These are phyloP conservation scores for Neelides folsomi DNA, from an alignment of 2,888 invertebrate species.

Conservation along the genomic window DNA sequence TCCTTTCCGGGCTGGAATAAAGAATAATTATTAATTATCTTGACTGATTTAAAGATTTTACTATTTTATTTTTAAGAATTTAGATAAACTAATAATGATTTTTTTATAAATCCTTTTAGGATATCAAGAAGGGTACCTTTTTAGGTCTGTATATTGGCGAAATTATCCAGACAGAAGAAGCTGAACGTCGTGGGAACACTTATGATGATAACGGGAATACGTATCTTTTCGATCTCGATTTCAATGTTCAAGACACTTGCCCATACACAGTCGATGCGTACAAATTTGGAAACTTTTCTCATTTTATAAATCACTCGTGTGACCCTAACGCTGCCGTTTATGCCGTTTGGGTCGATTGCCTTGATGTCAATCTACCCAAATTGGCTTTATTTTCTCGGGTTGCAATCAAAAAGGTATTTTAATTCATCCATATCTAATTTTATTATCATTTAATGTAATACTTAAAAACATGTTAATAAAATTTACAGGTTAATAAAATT, in stretches of 20 bases:
- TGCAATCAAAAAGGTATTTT: slow-evolving; percentile 50
- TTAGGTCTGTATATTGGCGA: slow-evolving; percentile 90
- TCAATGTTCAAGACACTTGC: slow-evolving; percentile 49
- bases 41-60: no score
- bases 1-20: no score
- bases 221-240: slow-evolving; percentile 89
- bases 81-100: no score
- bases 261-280: slow-evolving; percentile 85
- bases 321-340: slow-evolving; percentile 84
- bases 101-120: no score
- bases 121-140: slow-evolving; percentile 64
- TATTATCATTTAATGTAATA: no score
- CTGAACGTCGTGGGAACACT: slow-evolving; percentile 67
- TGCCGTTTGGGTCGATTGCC: slow-evolving; percentile 81
- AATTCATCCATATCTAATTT: no score
- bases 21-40: no score
- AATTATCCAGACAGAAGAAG: slow-evolving; percentile 79
- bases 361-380: slow-evolving; percentile 76
- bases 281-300: slow-evolving; percentile 48
- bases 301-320: slow-evolving; percentile 43
- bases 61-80: no score
- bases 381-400: slow-evolving; percentile 73
- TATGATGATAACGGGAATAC: slow-evolving; percentile 78
- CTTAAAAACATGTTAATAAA: no score
- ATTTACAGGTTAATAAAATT: no score